phyloP scores from a whole-genome alignment of 2,113 vertebrate genomes.

The Limnothrissa miodon region DNA sequence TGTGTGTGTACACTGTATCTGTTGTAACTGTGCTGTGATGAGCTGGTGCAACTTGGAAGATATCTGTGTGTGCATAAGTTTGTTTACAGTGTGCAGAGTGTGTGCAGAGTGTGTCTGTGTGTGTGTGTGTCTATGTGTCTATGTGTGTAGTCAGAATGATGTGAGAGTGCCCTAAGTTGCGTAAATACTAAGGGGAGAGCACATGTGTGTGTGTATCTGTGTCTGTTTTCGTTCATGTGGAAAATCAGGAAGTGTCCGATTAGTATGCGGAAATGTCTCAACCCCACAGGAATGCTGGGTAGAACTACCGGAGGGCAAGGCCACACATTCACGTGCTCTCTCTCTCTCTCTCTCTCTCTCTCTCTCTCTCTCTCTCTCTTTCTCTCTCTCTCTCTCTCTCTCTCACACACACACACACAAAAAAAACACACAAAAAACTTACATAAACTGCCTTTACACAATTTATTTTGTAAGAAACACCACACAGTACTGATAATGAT shows the following conservation, averaged over 20 bases:
- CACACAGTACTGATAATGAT: background rate
- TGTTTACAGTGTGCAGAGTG: constrained; percentile 25
- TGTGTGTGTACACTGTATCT: background rate
- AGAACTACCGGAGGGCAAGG: constrained; percentile 38
- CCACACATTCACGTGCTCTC: background rate
- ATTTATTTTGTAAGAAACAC: background rate
- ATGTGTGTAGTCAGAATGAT: constrained; percentile 32
- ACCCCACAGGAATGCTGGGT: constrained; percentile 62
- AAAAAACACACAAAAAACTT: background rate
- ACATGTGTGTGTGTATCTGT: background rate
- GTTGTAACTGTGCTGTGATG: background rate
- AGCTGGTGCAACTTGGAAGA: background rate
- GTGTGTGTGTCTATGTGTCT: constrained; percentile 45
- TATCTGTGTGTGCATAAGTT: constrained; percentile 16
- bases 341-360: too few species aligned
- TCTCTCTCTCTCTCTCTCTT: too few species aligned
- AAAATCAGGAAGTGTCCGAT: constrained; percentile 51
- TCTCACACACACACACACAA: background rate
- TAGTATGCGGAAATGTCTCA: constrained; percentile 63
- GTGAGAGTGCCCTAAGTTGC: background rate
- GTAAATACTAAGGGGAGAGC: background rate
- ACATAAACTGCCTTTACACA: background rate
- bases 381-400: too few species aligned
- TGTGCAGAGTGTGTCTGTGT: constrained; percentile 13
- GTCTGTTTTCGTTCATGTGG: background rate